A percentile compares a stretch with the other conserved stretches of the same genome.
phyloP scores from a whole-genome alignment of 92 coral and sea anemone species.

The Hydrozoanthus gracilis region DNA sequence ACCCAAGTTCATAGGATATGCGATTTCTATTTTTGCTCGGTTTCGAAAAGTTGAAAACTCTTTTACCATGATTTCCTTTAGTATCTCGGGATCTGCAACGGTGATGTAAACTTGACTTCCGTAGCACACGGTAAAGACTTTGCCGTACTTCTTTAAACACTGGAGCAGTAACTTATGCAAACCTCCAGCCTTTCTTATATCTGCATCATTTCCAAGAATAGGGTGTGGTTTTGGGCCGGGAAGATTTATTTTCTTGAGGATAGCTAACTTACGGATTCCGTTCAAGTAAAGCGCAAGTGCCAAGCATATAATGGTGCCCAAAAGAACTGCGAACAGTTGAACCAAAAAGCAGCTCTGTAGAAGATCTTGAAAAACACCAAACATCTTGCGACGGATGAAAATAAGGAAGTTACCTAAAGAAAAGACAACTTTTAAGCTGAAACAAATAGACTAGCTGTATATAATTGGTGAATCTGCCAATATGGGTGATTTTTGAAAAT shows the following conservation, averaged over 20 bases:
- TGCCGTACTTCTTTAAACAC: constrained; percentile 22
- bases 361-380: not conserved
- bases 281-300: constrained; percentile 24
- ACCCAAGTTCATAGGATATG: not conserved
- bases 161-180: constrained; percentile 7
- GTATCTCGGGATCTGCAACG: constrained; percentile 25
- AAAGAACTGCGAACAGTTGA: not conserved
- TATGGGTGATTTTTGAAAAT: no score
- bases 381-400: not conserved
- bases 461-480: no score
- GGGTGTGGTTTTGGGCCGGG: constrained; percentile 18
- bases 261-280: not conserved
- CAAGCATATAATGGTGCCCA: not conserved
- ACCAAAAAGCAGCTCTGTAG: not conserved
- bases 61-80: constrained; percentile 36
- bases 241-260: constrained; percentile 31
- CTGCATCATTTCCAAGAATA: constrained; percentile 26
- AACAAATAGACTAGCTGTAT: no score
- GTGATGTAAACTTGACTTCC: constrained; percentile 6
- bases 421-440: no score
- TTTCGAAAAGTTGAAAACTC: constrained; percentile 20
- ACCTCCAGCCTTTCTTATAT: constrained; percentile 29
- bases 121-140: constrained; percentile 2
- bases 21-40: not conserved
- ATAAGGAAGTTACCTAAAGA: no score